Evolutionary conservation across 2,113 vertebrate genomes (phyloP).

Genomic region (Paedocypris sp.): DNA sequence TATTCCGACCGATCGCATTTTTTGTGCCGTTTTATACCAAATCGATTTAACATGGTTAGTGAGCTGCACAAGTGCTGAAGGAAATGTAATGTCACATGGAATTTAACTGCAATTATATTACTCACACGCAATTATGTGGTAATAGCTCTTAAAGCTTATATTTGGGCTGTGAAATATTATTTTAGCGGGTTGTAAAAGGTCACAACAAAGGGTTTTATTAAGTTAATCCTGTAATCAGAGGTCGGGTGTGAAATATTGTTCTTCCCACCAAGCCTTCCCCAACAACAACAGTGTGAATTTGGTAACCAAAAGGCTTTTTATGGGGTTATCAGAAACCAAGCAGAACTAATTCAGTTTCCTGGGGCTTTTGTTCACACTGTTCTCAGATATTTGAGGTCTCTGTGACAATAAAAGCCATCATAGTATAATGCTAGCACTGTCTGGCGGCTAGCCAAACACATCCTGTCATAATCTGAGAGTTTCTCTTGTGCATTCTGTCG

Average conservation of each 20-base stretch:
- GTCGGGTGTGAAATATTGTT: no score
- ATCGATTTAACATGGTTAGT: no score
- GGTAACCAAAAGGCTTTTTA: not conserved
- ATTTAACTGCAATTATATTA: not conserved
- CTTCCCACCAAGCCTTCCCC: not conserved
- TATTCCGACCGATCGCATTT: no score
- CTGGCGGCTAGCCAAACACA: slow-evolving; percentile 33
- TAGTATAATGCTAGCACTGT: slow-evolving; percentile 40
- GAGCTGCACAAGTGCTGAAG: not conserved
- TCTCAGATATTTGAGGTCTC: slow-evolving; percentile 16
- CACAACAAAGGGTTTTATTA: no score
- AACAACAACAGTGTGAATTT: not conserved
- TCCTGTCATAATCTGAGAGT: slow-evolving; percentile 34
- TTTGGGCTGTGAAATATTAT: no score
- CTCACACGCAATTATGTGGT: no score
- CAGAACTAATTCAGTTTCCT: slow-evolving; percentile 1
- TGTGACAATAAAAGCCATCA: slow-evolving; percentile 39
- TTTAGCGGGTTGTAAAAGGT: no score
- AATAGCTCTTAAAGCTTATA: no score
- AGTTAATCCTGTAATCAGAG: no score
- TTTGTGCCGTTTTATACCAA: no score
- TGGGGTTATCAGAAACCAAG: not conserved
- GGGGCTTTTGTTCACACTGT: slow-evolving; percentile 6
- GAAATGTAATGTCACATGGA: not conserved
- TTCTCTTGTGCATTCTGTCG: slow-evolving; percentile 28